Evolutionary conservation across 2,888 invertebrate species (phyloP).

Genomic region (Drosophila mayaguana): DNA sequence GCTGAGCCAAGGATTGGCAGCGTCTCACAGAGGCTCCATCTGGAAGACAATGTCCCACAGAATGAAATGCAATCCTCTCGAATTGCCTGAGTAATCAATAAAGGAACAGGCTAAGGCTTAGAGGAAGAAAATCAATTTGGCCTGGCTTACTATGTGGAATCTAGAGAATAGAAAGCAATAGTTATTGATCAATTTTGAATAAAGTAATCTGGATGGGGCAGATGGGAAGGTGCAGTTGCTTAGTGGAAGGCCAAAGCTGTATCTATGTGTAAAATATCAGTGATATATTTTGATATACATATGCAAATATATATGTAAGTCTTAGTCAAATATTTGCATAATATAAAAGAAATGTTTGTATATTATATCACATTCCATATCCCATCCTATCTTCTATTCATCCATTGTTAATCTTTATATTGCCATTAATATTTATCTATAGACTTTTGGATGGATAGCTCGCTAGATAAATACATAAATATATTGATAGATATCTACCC

Average conservation of each 20-base stretch:
- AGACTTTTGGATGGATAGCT: too few species aligned
- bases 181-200: not conserved
- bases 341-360: too few species aligned
- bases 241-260: too few species aligned
- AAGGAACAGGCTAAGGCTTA: not conserved
- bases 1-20: slow-evolving; percentile 27
- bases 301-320: too few species aligned
- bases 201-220: too few species aligned
- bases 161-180: not conserved
- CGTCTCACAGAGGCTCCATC: slow-evolving; percentile 6
- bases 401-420: too few species aligned
- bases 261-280: not conserved
- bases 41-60: slow-evolving; percentile 27
- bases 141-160: not conserved
- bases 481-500: too few species aligned
- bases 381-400: too few species aligned
- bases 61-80: slow-evolving; percentile 6
- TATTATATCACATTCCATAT: too few species aligned
- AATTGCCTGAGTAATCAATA: slow-evolving; percentile 13
- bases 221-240: not conserved
- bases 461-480: too few species aligned
- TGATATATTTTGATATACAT: not conserved
- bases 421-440: too few species aligned
- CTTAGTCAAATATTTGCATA: too few species aligned
- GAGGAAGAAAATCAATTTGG: slow-evolving; percentile 1